Evolutionary conservation across 1,140 invertebrate species (phyloP), one percentile per base, ranked within the genome.

Genomic region (Condylostylus longicornis): DNA sequence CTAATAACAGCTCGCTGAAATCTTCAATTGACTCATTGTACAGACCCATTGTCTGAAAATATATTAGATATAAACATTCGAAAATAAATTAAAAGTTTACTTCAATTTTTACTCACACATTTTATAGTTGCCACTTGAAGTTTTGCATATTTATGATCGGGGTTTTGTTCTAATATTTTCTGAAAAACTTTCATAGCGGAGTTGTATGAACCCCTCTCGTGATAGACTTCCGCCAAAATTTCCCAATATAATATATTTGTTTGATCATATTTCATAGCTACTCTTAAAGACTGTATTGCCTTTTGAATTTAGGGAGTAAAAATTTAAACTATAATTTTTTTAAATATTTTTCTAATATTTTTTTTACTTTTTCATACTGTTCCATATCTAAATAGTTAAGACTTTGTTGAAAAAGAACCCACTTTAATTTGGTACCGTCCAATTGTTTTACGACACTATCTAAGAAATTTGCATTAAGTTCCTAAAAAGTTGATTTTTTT

Each of bases 131-230:
- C 84, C 46, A 88, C 74, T 70, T 86, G 82, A 39, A 82, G 75
- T 36, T 74, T 65, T 12, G 84, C 74, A 66, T 93, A 88, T 20
- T 75, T 71, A 51, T 64, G 65, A 10, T 64, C 64, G n/a, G 75
- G 64, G 44, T 74, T 66, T 18, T 89, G 51, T 50, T 77, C 67
- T 20, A 74, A 59, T 15, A 77, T 78, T 65, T 77, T 77, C 37
- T 81, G 73, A 61, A 86, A 95, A 13, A 83, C 84, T 56, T 82
- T 84, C 37, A 87, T 63, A 12, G 86, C 82, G 9, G 88, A 84
- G 22, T 75, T 79, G 49, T 77, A 82, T 14, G 87, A 83, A 5
- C 87, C 87, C 45, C 85, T 65, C 8, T 71, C 68, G 42, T 79
- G 70, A 62, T 93, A 93, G 2, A 83, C 83, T 65, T 93, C 88